A percentile compares a stretch with the other conserved stretches of the same genome.
Conservation (phyloP, 2,888 invertebrate genomes). For the Mamestra brassicae region DNA sequence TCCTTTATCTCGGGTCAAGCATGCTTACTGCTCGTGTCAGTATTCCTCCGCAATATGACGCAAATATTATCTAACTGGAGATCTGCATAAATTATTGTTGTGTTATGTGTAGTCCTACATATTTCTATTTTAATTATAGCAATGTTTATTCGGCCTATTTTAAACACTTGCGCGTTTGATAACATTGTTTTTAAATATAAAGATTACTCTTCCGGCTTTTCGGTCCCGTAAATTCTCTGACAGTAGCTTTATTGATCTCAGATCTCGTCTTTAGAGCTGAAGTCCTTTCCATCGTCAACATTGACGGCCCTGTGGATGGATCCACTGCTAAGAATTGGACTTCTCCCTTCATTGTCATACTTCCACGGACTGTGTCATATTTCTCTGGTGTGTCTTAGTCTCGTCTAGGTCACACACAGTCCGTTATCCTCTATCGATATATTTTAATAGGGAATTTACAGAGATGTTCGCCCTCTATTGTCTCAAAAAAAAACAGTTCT, state of each 20-base stretch:
- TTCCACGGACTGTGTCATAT: neutral
- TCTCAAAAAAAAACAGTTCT: neutral
- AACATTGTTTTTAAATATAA: slow-evolving; percentile 17
- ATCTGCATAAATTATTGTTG: slow-evolving; percentile 33
- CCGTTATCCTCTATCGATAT: neutral
- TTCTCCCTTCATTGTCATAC: no score
- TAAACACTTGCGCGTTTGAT: neutral
- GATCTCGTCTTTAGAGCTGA: neutral
- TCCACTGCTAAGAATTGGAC: neutral
- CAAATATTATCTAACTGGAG: slow-evolving; percentile 54
- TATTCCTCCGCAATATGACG: slow-evolving; percentile 53
- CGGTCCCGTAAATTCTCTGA: neutral
- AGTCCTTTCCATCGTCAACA: neutral
- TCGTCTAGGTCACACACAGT: neutral
- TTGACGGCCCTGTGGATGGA: neutral
- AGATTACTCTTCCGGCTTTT: neutral
- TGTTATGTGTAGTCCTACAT: slow-evolving; percentile 33
- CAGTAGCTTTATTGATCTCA: neutral
- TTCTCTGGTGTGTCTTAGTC: neutral
- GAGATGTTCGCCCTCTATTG: neutral
- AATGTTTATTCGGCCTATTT: slow-evolving; percentile 40
- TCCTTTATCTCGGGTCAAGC: slow-evolving; percentile 64
- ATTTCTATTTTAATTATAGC: slow-evolving; percentile 29
- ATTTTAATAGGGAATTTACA: neutral
- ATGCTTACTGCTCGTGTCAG: slow-evolving; percentile 43